phyloP scores from a whole-genome alignment of 2,797 vertebrate genomes.

The Tympanoctomys barrerae region DNA sequence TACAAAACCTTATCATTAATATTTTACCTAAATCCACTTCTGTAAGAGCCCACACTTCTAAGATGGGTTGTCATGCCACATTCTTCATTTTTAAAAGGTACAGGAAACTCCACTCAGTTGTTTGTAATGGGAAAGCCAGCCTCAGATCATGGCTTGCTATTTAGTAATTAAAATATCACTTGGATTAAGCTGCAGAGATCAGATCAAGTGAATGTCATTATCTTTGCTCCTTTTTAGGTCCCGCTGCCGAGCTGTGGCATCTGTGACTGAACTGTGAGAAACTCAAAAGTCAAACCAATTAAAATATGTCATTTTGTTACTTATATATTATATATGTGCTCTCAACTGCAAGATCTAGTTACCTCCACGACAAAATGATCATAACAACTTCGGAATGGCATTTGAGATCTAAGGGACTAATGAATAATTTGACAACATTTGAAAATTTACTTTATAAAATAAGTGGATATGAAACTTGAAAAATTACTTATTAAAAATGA shows the following conservation, averaged over 20 bases:
- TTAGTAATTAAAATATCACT: constrained; percentile 63
- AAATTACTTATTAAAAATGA: constrained; percentile 54
- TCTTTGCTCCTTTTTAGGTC: constrained; percentile 37
- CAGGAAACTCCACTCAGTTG: not conserved
- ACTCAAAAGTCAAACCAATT: constrained; percentile 49
- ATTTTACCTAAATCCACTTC: constrained; percentile 77
- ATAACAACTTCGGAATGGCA: constrained; percentile 35
- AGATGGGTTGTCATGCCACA: constrained; percentile 66
- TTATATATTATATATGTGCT: constrained; percentile 53
- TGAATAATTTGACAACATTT: constrained; percentile 63
- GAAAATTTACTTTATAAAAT: constrained; percentile 66
- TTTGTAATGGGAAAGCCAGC: constrained; percentile 69
- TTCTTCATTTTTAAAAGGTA: constrained; percentile 72
- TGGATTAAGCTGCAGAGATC: constrained; percentile 38
- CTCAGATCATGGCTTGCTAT: constrained; percentile 66
- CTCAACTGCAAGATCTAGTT: constrained; percentile 36
- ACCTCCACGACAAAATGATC: constrained; percentile 55
- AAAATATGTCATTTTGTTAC: constrained; percentile 1
- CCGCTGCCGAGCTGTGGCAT: not conserved
- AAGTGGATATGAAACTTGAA: constrained; percentile 63
- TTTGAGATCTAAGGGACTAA: constrained; percentile 56
- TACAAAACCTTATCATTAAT: constrained; percentile 69
- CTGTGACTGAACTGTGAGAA: constrained; percentile 13
- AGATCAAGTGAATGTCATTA: constrained; percentile 22
- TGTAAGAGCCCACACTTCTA: constrained; percentile 49